Conservation (phyloP, 2,113 vertebrate species). For the Megalops atlanticus region DNA sequence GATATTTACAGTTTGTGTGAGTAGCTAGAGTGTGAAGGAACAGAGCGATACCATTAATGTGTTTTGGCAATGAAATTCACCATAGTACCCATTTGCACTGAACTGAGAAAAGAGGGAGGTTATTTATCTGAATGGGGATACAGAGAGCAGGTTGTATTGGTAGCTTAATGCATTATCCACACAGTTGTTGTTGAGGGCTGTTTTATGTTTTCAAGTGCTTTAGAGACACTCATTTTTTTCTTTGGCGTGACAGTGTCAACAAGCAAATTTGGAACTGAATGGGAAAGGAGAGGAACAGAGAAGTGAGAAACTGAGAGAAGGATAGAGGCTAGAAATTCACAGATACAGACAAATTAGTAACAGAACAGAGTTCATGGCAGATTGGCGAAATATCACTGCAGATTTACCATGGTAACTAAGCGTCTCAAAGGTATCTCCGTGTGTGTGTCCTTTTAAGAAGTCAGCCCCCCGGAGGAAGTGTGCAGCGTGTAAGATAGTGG, state of each 20-base stretch:
- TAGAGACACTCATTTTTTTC: constrained; percentile 4
- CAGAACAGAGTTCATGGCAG: neutral
- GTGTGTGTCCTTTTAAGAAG: constrained; percentile 79
- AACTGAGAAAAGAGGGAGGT: constrained; percentile 19
- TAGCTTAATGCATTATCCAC: constrained; percentile 11
- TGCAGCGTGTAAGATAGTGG: constrained; percentile 94
- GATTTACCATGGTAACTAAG: neutral
- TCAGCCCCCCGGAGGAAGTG: constrained; percentile 93
- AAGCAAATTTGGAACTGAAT: constrained; percentile 6
- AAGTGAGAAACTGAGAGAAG: neutral
- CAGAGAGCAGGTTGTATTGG: constrained; percentile 26
- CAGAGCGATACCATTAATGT: constrained; percentile 25
- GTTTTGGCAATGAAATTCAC: constrained; percentile 23
- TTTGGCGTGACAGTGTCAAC: constrained; percentile 16
- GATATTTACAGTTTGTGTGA: no score
- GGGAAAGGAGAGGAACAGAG: neutral
- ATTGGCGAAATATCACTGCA: neutral
- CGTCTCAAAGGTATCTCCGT: neutral
- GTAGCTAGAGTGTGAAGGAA: no score
- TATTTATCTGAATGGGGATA: constrained; percentile 38
- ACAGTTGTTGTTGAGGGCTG: constrained; percentile 29
- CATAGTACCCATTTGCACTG: constrained; percentile 22
- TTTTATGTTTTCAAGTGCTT: constrained; percentile 29
- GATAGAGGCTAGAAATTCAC: neutral
- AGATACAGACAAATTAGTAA: neutral